Evolutionary conservation across 1,140 invertebrate genomes (phyloP), one percentile per base, ranked within the genome.

Genomic region (Lucilia cuprina): DNA sequence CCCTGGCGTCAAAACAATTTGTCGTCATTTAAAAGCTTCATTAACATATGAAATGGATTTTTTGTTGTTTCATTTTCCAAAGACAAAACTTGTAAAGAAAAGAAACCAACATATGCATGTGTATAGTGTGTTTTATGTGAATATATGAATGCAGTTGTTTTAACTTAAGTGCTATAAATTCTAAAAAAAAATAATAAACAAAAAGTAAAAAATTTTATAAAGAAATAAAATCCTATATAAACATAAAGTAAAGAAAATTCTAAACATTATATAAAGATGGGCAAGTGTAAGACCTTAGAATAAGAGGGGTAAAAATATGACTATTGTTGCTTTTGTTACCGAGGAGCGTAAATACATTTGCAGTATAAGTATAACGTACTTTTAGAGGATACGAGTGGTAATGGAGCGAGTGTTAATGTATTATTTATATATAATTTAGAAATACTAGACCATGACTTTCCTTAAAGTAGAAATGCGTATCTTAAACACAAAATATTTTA

Each of bases 61-160:
- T 41, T 41, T 8, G 8, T 41, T 41, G 3, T 41, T 41, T 41
- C 35, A 5, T 41, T 41, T 3, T 3, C 3, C 3, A 3, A 41
- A 41, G 8, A 41, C 35, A 41, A 41, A 41, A 41, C 35, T 5
- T 41, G 8, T 41, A 12, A 55, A 55, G 10, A 55, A 55, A 55
- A 55, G 5, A 41, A 41, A 41, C 35, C 35, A 41, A 41, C 50
- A 55, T 55, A 2, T 19, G 60, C 9, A 65, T 65, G 8, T 5
- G 8, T 41, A 65, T n/a, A n/a, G n/a, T n/a, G n/a, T n/a, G n/a
- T n/a, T 65, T 65, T 65, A 65, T 65, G 50, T 55, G 50, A 55
- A 65, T 65, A 19, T 65, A 65, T 65, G 60, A 65, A 65, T 65
- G 60, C 60, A 65, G 60, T 65, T 65, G 60, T 65, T 65, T 65